Conservation (phyloP, 2,888 invertebrate genomes). For the Acleris cristana region DNA sequence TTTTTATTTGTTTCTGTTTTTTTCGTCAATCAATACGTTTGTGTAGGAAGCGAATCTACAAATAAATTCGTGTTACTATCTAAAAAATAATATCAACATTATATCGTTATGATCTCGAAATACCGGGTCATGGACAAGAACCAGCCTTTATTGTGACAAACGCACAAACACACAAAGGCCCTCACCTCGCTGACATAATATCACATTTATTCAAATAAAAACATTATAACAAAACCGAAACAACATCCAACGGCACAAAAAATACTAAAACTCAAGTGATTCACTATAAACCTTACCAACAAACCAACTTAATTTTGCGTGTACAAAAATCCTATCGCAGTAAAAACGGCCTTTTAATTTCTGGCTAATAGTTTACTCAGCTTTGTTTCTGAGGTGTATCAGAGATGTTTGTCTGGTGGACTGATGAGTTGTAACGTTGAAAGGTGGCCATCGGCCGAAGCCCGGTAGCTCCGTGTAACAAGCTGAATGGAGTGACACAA, state of each 20-base stretch:
- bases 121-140: conserved; percentile 29
- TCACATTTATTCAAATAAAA: conserved; percentile 36
- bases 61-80: not conserved
- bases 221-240: conserved; percentile 36
- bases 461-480: conserved; percentile 35
- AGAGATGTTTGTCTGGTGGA: conserved; percentile 11
- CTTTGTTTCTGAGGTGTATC: conserved; percentile 2
- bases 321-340: not conserved
- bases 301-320: conserved; percentile 9
- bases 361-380: not conserved
- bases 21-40: no score
- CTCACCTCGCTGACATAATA: conserved; percentile 35
- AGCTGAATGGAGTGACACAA: conserved; percentile 37
- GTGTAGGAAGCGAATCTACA: not conserved
- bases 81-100: conserved; percentile 6
- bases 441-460: conserved; percentile 31
- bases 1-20: no score
- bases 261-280: conserved; percentile 36
- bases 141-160: conserved; percentile 28
- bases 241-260: conserved; percentile 34
- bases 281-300: conserved; percentile 32
- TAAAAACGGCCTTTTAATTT: conserved; percentile 3
- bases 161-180: conserved; percentile 32
- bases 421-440: conserved; percentile 31
- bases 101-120: conserved; percentile 13